Conservation (phyloP, 1,140 invertebrate genomes). For the Drosophila bipectinata region DNA sequence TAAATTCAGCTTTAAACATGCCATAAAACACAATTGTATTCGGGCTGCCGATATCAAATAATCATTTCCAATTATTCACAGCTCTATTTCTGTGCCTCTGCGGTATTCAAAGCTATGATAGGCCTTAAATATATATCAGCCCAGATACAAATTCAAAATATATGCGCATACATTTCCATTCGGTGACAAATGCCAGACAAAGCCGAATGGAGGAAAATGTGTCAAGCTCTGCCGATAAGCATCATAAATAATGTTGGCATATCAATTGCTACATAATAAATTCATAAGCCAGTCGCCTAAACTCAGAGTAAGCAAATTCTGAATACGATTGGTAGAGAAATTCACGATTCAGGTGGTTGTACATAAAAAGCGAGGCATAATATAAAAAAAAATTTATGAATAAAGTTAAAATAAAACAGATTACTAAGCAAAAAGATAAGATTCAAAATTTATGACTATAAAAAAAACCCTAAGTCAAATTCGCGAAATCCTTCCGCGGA, state of each 20-base stretch:
- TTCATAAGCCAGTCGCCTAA: constrained; percentile 49
- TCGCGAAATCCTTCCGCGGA: constrained; percentile 37
- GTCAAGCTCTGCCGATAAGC: constrained; percentile 43
- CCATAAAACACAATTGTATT: constrained; percentile 18
- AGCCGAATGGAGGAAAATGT: constrained; percentile 13
- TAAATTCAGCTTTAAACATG: constrained; percentile 11
- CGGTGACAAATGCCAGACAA: constrained; percentile 58
- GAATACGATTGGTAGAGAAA: constrained; percentile 1
- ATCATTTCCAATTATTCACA: constrained; percentile 63
- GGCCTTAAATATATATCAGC: constrained; percentile 35
- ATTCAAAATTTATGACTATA: background rate
- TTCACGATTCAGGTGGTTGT: background rate
- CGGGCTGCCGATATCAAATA: constrained; percentile 38
- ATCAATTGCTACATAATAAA: constrained; percentile 62
- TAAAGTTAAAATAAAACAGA: constrained; percentile 1
- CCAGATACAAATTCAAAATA: constrained; percentile 40
- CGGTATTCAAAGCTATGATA: constrained; percentile 34
- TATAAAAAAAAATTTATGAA: background rate
- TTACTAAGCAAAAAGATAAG: background rate
- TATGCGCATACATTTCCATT: constrained; percentile 49
- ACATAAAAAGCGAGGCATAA: background rate
- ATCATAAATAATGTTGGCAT: constrained; percentile 69
- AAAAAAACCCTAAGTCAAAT: constrained; percentile 2
- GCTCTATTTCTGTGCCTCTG: constrained; percentile 5
- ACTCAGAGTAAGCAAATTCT: constrained; percentile 27